phyloP scores from a whole-genome alignment of 2,797 vertebrate species.

The Ctenopoma kingsleyae region DNA sequence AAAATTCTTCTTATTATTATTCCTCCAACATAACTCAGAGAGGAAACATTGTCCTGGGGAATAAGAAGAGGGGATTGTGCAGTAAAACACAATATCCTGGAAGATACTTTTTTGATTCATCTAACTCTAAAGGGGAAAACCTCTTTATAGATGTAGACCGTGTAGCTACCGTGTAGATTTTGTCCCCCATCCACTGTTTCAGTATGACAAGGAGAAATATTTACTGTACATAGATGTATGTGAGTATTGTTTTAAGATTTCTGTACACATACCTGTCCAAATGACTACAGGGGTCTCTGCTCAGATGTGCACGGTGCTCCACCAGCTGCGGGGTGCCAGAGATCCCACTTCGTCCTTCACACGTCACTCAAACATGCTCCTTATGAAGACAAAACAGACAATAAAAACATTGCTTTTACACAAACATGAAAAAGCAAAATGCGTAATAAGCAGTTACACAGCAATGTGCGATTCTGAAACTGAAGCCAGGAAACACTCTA shows the following conservation, averaged over 20 bases:
- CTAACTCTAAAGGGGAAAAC: background rate
- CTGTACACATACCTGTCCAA: constrained; percentile 64
- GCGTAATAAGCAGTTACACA: constrained; percentile 1
- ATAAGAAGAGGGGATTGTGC: background rate
- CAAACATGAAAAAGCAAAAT: constrained; percentile 1
- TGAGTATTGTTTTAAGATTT: background rate
- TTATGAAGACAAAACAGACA: constrained; percentile 47
- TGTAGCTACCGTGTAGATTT: no score
- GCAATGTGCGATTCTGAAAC: constrained; percentile 1
- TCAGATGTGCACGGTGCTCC: constrained; percentile 75
- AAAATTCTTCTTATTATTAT: background rate
- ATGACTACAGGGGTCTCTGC: constrained; percentile 67
- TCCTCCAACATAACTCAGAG: background rate
- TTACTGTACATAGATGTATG: background rate
- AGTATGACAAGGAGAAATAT: no score
- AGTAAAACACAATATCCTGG: background rate
- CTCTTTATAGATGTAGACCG: background rate
- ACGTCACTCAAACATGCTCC: constrained; percentile 81
- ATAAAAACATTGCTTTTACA: constrained; percentile 19
- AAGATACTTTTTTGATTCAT: background rate
- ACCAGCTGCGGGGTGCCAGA: constrained; percentile 73
- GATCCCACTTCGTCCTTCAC: constrained; percentile 74
- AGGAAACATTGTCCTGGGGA: background rate
- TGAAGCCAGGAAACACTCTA: constrained; percentile 5
- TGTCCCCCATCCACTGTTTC: no score